phyloP scores from a whole-genome alignment of 2,113 vertebrate species.

The Coptodon bakossiorum region DNA sequence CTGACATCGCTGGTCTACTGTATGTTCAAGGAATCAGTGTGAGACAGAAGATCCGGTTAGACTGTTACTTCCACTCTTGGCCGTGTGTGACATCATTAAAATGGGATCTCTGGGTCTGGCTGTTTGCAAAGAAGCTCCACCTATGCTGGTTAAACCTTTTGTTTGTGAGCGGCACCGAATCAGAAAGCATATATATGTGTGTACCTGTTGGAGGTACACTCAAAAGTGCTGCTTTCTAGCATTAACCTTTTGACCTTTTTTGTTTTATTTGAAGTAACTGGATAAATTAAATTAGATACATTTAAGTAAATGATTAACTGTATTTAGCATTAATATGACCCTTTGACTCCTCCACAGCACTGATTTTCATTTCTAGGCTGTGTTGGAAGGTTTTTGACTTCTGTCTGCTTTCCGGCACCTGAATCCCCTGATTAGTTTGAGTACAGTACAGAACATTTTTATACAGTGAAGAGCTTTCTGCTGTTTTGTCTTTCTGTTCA shows the following conservation, averaged over 20 bases:
- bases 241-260: background rate
- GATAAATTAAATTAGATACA: background rate
- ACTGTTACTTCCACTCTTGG: background rate
- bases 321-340: background rate
- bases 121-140: background rate
- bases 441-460: background rate
- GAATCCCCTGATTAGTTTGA: background rate
- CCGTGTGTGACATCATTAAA: background rate
- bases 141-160: background rate
- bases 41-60: background rate
- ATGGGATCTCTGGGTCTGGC: background rate
- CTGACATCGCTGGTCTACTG: background rate
- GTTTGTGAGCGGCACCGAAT: background rate
- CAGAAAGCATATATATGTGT: accelerated
- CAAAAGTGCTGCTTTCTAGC: background rate
- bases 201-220: background rate
- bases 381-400: background rate
- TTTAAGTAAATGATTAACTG: background rate
- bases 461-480: background rate
- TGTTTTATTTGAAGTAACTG: background rate
- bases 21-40: background rate
- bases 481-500: background rate
- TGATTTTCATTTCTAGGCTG: background rate
- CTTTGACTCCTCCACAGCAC: background rate
- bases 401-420: background rate